Conservation (phyloP, 2,797 vertebrate species). For the Scolopax rusticola region DNA sequence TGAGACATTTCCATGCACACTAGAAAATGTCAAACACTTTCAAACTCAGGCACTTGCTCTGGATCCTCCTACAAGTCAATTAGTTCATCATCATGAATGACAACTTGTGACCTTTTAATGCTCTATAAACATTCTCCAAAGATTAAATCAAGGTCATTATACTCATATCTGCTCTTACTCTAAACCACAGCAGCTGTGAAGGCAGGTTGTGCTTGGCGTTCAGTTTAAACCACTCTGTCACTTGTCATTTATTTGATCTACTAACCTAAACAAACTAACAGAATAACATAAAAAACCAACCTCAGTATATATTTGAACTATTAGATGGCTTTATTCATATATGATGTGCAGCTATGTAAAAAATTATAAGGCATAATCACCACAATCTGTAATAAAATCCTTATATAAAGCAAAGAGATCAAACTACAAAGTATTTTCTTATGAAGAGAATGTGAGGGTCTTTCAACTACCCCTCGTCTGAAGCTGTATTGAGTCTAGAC, state of each 20-base stretch:
- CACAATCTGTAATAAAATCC: not conserved
- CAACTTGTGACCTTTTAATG: not conserved
- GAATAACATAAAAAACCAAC: not conserved
- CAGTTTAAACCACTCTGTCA: not conserved
- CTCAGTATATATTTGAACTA: not conserved
- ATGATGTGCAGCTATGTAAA: not conserved
- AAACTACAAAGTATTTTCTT: not conserved
- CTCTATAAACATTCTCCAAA: not conserved
- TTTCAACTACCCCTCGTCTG: not conserved
- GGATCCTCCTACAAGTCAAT: not conserved
- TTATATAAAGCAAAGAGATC: not conserved
- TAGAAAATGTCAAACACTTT: not conserved
- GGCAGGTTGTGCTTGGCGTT: not conserved
- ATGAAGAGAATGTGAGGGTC: not conserved
- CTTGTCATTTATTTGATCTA: not conserved
- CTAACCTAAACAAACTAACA: not conserved
- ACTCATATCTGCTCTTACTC: not conserved
- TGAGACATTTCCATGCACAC: not conserved
- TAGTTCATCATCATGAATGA: not conserved
- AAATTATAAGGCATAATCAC: not conserved
- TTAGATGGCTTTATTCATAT: not conserved
- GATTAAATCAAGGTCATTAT: constrained; percentile 15
- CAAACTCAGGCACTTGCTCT: not conserved
- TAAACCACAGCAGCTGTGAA: not conserved
- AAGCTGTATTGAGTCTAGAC: not conserved